Conservation (phyloP, 2,113 vertebrate genomes). For the Myiozetetes cayanensis region DNA sequence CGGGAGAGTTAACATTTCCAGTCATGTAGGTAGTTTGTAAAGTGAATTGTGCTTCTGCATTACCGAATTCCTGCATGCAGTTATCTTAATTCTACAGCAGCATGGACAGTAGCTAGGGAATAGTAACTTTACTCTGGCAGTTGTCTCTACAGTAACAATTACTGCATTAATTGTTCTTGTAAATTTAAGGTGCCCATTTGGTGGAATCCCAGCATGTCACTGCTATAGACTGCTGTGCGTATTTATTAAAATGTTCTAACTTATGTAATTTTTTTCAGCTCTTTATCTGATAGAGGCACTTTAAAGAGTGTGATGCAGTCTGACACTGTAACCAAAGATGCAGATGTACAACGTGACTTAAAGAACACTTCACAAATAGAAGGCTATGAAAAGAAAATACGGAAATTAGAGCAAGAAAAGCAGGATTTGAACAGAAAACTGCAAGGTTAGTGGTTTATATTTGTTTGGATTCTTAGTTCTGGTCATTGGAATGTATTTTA, state of each 20-base stretch:
- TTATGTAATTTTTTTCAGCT: constrained; percentile 67
- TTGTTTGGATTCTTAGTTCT: not conserved
- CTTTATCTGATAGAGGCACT: constrained; percentile 86
- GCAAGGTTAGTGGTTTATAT: constrained; percentile 77
- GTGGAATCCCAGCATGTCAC: not conserved
- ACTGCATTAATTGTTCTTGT: not conserved
- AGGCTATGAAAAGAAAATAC: constrained; percentile 87
- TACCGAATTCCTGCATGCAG: not conserved
- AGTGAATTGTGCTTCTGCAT: not conserved
- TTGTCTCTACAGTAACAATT: not conserved
- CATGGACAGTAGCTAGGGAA: not conserved
- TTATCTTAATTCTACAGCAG: not conserved
- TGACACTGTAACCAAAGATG: constrained; percentile 60
- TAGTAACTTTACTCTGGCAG: not conserved
- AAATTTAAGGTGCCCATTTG: not conserved
- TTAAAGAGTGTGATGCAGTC: constrained; percentile 70
- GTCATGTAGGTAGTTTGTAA: not conserved
- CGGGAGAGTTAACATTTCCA: not conserved
- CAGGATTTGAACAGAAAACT: constrained; percentile 90
- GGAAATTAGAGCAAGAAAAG: constrained; percentile 92
- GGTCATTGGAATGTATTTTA: not conserved
- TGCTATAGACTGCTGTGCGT: not conserved
- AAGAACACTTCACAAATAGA: constrained; percentile 85
- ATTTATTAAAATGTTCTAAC: constrained; percentile 3
- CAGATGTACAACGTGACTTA: constrained; percentile 67